These are phyloP conservation scores for Hydrozoanthus gracilis DNA, from an alignment of 92 coral and sea anemone genomes.

Conservation along the genomic window DNA sequence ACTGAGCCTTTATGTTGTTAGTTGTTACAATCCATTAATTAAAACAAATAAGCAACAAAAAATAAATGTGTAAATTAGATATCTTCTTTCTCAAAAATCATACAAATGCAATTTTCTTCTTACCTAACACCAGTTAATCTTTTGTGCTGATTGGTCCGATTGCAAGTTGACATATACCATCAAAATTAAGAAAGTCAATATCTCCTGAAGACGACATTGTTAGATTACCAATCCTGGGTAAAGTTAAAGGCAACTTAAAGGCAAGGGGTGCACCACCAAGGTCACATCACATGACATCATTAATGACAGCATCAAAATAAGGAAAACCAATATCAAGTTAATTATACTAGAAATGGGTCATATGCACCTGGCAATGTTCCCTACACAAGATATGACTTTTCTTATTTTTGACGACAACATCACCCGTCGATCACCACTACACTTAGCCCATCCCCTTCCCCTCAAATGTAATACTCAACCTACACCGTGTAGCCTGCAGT, in stretches of 20 bases:
- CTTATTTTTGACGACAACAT: background rate
- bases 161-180: slow-evolving; percentile 39
- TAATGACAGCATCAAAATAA: background rate
- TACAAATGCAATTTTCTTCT: slow-evolving; percentile 29
- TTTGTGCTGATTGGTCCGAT: slow-evolving; percentile 39
- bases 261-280: too few relatives aligned
- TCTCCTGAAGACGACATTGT: slow-evolving; percentile 16
- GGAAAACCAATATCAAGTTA: slow-evolving; percentile 2
- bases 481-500: background rate
- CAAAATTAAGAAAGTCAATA: slow-evolving; percentile 10
- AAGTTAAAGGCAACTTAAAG: too few relatives aligned
- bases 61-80: slow-evolving; percentile 30
- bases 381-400: slow-evolving; percentile 20
- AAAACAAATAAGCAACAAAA: slow-evolving; percentile 23
- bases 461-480: background rate
- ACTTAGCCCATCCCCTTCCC: slow-evolving; percentile 11
- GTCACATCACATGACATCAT: background rate
- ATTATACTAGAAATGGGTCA: background rate
- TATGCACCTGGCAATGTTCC: slow-evolving; percentile 14
- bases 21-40: slow-evolving; percentile 21
- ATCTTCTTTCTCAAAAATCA: slow-evolving; percentile 33
- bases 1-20: slow-evolving; percentile 18
- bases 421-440: background rate
- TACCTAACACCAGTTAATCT: slow-evolving; percentile 34
- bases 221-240: slow-evolving; percentile 33